These are phyloP conservation scores for Porites cylindrica DNA, from an alignment of 92 coral and sea anemone species.

Conservation along the genomic window DNA sequence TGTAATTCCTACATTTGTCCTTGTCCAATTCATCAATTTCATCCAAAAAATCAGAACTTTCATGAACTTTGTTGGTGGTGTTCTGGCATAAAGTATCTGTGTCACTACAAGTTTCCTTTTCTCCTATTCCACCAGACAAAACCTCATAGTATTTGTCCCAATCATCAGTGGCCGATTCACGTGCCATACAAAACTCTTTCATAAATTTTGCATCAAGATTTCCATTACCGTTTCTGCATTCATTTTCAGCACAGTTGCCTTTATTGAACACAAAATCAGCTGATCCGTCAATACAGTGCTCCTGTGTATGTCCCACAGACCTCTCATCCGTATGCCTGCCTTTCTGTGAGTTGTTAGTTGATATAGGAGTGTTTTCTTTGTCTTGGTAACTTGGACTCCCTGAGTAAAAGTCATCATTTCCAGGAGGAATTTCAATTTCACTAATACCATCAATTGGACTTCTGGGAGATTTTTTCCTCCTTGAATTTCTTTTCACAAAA, in stretches of 20 bases:
- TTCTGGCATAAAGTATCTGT: slow-evolving; percentile 12
- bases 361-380: neutral
- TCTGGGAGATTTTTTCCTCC: neutral
- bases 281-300: neutral
- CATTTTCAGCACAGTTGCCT: neutral
- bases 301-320: slow-evolving; percentile 3
- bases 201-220: slow-evolving; percentile 67
- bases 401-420: neutral
- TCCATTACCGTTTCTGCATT: neutral
- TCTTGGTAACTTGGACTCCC: neutral
- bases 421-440: slow-evolving; percentile 54
- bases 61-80: neutral
- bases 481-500: slow-evolving; percentile 17
- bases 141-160: slow-evolving; percentile 81
- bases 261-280: neutral
- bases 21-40: neutral
- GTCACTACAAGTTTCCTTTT: slow-evolving; percentile 16
- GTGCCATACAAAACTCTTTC: slow-evolving; percentile 68
- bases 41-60: neutral
- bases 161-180: slow-evolving; percentile 71
- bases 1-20: neutral
- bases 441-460: slow-evolving; percentile 65
- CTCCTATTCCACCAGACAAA: slow-evolving; percentile 22
- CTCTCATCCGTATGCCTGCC: neutral
- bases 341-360: neutral